Base-by-base conservation (phyloP, 2,888 invertebrate genomes). In the Copidosoma aretas region DNA sequence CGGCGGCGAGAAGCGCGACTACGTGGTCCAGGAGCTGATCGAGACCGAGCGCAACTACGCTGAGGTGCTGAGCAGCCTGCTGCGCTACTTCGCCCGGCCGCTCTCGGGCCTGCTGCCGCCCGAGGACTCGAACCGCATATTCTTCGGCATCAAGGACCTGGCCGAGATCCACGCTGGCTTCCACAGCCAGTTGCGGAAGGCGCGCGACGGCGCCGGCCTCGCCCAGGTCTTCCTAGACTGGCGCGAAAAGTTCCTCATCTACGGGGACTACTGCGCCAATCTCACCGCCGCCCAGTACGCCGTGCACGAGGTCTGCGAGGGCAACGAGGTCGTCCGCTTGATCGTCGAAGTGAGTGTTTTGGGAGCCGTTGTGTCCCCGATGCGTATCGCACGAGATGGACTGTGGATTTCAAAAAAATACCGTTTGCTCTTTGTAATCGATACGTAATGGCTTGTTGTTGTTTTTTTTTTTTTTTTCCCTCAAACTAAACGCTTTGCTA, bases 41-140 rank as follows among this genome's bases (percentile, higher is more conserved):
- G 98, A 98, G 83, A 99, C 99, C 0, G 99, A 99, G 85, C 91
- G 91, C 78, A 98, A 98, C 84, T 99, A 98, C 82, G 91, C 97
- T 60, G 95, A 96, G 79, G 98, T 97, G 15, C 87, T 99, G 63
- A 90, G 89, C 79, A 96, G 94, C 85, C 88, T 96, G 60, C 89
- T 91, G 75, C 88, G 89, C 75, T 90, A 92, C 82, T 96, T 95
- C 80, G 89, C 93, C 85, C 87, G 89, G 77, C 94, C 94, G 2
- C 85, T 98, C 73, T 88, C 88, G 67, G 86, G 88, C 60, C 86
- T 90, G 73, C 85, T 98, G 77, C 89, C 89, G 73, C 88, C 89
- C 19, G 92, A 93, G 68, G 93, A 96, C 76, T 87, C 90, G 76
- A 88, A 90, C 72, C 86, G 89, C 64, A 93, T 98, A 76, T 98